Conservation (phyloP, 2,888 invertebrate genomes). For the Kryphioiulus occultus region DNA sequence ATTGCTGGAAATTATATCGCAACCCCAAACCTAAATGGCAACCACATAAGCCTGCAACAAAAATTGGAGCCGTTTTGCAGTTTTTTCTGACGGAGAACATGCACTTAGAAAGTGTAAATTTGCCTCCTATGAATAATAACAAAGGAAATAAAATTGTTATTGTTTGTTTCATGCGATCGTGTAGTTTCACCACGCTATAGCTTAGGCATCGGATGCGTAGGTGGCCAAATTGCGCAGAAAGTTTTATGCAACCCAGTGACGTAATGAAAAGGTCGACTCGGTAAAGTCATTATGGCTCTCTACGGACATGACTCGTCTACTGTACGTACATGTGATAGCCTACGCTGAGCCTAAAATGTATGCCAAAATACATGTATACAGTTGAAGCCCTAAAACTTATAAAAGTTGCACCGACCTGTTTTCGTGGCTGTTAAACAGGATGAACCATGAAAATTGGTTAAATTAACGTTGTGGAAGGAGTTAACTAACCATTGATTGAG, state of each 20-base stretch:
- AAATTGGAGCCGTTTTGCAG: conserved; percentile 15
- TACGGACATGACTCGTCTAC: background rate
- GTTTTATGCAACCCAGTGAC: background rate
- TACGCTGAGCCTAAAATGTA: background rate
- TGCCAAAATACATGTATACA: background rate
- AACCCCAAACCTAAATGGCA: conserved; percentile 37
- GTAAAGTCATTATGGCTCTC: background rate
- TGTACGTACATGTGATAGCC: no score
- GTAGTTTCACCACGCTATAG: background rate
- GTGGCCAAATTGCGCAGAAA: background rate
- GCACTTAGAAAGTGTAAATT: conserved; percentile 36
- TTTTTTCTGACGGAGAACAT: background rate
- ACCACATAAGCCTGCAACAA: conserved; percentile 36
- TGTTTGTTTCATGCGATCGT: conserved; percentile 26
- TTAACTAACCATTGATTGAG: no score
- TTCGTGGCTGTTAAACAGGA: no score
- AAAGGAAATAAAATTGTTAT: background rate
- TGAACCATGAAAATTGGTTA: no score
- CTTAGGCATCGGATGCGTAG: no score
- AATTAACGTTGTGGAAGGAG: no score
- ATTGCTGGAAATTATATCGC: conserved; percentile 37
- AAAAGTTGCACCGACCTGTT: no score
- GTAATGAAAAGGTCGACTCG: background rate
- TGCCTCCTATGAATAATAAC: conserved; percentile 40
- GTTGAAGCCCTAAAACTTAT: no score